Conservation (phyloP, 2,113 vertebrate genomes). For the Ctenomys sociabilis region DNA sequence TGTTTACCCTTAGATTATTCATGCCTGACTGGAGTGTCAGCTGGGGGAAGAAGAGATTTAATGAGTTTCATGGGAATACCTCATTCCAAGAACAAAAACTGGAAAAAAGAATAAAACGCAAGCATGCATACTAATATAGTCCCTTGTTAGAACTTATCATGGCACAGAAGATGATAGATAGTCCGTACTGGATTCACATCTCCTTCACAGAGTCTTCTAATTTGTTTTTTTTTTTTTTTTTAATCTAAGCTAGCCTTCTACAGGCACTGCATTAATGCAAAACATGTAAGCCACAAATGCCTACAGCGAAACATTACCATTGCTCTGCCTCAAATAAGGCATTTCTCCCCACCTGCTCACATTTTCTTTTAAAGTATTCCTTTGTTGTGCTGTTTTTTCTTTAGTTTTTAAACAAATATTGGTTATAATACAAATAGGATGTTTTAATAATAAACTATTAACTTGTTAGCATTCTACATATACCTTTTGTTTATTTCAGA, state of each 20-base stretch:
- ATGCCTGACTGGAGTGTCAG: slow-evolving; percentile 77
- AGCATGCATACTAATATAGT: slow-evolving; percentile 77
- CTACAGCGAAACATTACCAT: slow-evolving; percentile 32
- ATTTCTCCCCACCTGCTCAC: not conserved
- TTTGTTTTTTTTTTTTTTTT: not conserved
- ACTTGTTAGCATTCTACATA: slow-evolving; percentile 62
- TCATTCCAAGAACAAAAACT: slow-evolving; percentile 78
- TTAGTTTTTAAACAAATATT: not conserved
- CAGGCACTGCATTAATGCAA: slow-evolving; percentile 29
- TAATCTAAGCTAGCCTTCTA: slow-evolving; percentile 39
- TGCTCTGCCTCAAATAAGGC: not conserved
- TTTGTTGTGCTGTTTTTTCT: slow-evolving; percentile 66
- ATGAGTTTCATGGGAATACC: slow-evolving; percentile 84
- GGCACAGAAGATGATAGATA: slow-evolving; percentile 59
- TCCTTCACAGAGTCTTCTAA: slow-evolving; percentile 55
- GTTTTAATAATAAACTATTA: slow-evolving; percentile 65
- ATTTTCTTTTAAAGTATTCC: slow-evolving; percentile 1
- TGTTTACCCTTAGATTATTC: slow-evolving; percentile 85
- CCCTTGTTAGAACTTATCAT: slow-evolving; percentile 67
- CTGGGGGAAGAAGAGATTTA: slow-evolving; percentile 79
- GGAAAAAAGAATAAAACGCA: slow-evolving; percentile 71
- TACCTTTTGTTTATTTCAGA: slow-evolving; percentile 55
- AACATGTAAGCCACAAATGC: slow-evolving; percentile 63
- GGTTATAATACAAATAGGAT: slow-evolving; percentile 56
- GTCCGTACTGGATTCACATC: not conserved